A percentile compares a stretch with the other conserved stretches of the same genome.
Evolutionary conservation across 2,797 vertebrate genomes (phyloP).

Genomic region (Meriones psammophilus): DNA sequence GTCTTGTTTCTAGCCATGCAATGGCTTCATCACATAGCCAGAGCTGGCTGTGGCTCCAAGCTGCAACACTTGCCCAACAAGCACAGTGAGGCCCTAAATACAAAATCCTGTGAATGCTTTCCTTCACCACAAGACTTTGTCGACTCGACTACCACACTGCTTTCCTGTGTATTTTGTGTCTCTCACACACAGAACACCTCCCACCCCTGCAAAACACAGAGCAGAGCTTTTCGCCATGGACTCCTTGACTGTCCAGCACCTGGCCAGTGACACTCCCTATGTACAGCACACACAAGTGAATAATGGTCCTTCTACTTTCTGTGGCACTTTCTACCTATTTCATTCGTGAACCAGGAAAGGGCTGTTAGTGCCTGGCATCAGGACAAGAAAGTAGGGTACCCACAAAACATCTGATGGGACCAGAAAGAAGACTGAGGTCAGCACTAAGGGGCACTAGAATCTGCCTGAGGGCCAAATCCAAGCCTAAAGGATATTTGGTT

Average conservation of each 20-base stretch:
- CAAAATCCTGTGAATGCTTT: neutral
- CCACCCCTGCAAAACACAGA: neutral
- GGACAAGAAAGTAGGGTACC: neutral
- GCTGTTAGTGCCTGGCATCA: neutral
- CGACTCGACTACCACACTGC: neutral
- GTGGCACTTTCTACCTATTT: neutral
- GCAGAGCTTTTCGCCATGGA: neutral
- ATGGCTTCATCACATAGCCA: neutral
- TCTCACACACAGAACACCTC: neutral
- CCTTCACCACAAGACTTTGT: neutral
- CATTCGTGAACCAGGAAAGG: neutral
- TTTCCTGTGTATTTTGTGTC: neutral
- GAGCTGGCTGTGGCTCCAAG: neutral
- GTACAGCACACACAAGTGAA: neutral
- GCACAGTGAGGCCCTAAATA: neutral
- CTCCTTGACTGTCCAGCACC: neutral
- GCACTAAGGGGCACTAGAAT: neutral
- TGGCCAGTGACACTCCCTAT: neutral
- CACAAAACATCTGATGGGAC: neutral
- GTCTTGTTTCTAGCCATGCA: neutral
- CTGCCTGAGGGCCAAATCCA: neutral
- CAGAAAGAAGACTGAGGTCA: neutral
- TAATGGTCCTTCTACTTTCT: neutral
- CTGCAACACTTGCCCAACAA: neutral
- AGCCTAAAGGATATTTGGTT: neutral